Evolutionary conservation across 1,140 invertebrate species (phyloP), one percentile per base, ranked within the genome.

Genomic region (Scaptomyza montana): DNA sequence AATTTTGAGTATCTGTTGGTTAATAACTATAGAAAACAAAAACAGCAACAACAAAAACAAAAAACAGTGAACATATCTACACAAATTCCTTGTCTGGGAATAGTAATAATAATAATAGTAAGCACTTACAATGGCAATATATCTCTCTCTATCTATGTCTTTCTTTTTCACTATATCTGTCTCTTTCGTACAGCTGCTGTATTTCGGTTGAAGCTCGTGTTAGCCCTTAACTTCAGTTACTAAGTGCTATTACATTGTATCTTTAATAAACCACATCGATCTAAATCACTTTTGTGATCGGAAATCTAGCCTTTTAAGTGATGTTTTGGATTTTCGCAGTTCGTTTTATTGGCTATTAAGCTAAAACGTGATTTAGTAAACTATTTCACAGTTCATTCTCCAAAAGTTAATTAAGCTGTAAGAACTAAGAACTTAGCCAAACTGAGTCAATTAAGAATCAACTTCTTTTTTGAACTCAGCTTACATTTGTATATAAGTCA

Each of bases 1-100:
- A 61, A 73, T 61, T 67, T 47, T 54, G 10, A 47, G 49, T 67
- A 55, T 56, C 41, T 68, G 36, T 28, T 68, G 71, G 28, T 62
- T 74, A 62, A 62, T 68, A 62, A 67, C 70, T 55, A 54, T 10
- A 28, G 5, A 21, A 55, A n/a, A 43, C 21, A 21, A 21, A 21
- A 21, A 21, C 21, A 39, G 21, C n/a, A n/a, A n/a, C n/a, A 39
- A 33, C 5, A 53, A 13, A 43, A 19, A 66, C 45, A 53, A n/a
- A 54, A 3, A 56, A 55, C 3, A 30, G 33, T 13, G 5, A 19
- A 7, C 16, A 16, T 16, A 16, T 16, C 16, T 16, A 16, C 16
- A 16, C 16, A 16, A 16, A 16, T 16, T 16, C 16, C 16, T 16
- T 16, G 16, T 16, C 16, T 16, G 16, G 16, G 16, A 16, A 16